phyloP scores from a whole-genome alignment of 2,888 invertebrate genomes.

The Criorhina ranunculi region DNA sequence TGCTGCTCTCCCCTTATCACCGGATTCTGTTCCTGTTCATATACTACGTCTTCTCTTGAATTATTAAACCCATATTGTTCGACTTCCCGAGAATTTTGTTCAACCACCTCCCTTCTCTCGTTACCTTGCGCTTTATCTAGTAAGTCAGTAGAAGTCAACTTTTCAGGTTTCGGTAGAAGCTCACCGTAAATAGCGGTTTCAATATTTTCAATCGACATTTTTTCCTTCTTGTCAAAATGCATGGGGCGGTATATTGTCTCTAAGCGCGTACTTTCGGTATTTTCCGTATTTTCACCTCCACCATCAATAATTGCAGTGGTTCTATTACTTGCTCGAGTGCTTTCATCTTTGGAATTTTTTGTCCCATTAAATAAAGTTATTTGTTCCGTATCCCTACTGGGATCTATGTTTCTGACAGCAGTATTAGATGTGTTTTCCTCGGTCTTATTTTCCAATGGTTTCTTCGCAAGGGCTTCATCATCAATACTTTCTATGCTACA shows the following conservation, averaged over 20 bases:
- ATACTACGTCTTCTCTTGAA: slow-evolving; percentile 15
- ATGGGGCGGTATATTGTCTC: slow-evolving; percentile 65
- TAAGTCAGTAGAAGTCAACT: slow-evolving; percentile 20
- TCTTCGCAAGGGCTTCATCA: slow-evolving; percentile 66
- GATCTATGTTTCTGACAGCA: slow-evolving; percentile 65
- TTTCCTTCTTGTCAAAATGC: slow-evolving; percentile 77
- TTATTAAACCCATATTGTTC: slow-evolving; percentile 44
- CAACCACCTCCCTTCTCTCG: slow-evolving; percentile 29
- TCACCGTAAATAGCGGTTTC: slow-evolving; percentile 84
- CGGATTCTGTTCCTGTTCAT: slow-evolving; percentile 34
- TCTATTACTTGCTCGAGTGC: slow-evolving; percentile 74
- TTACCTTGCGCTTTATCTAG: slow-evolving; percentile 55
- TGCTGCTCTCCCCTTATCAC: slow-evolving; percentile 11
- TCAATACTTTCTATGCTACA: slow-evolving; percentile 72
- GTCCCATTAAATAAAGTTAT: slow-evolving; percentile 76
- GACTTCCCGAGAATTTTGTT: slow-evolving; percentile 22
- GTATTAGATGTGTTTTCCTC: slow-evolving; percentile 62
- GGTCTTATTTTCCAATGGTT: slow-evolving; percentile 66
- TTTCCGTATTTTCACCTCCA: slow-evolving; percentile 69
- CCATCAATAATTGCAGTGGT: slow-evolving; percentile 71
- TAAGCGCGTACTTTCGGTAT: slow-evolving; percentile 41
- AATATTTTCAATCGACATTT: slow-evolving; percentile 84
- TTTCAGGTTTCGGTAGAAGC: slow-evolving; percentile 78
- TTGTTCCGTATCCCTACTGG: slow-evolving; percentile 73
- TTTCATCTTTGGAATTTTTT: slow-evolving; percentile 72